Evolutionary conservation across 2,888 invertebrate species (phyloP).

Genomic region (Oscheius onirici): DNA sequence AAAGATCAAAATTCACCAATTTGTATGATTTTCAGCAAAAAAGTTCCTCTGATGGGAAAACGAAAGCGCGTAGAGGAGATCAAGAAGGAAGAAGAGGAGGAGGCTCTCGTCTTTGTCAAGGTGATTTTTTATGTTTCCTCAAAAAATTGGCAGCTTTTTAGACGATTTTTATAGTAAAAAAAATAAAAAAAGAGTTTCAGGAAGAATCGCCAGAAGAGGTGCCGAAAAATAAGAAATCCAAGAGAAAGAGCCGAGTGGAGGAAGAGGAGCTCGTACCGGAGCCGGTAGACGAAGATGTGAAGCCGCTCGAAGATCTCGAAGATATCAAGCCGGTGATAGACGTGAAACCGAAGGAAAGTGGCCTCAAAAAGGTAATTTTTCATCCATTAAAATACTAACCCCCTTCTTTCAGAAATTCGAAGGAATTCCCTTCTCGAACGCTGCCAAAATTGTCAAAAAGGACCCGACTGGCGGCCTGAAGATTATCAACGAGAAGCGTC

Average conservation of each 20-base stretch:
- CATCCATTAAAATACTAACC: too few relatives aligned
- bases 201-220: neutral
- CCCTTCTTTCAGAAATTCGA: neutral
- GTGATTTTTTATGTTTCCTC: neutral
- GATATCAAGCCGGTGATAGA: too few relatives aligned
- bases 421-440: constrained; percentile 21
- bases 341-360: too few relatives aligned
- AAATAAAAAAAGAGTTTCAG: neutral
- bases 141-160: neutral
- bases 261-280: neutral
- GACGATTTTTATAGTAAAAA: too few relatives aligned
- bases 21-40: neutral
- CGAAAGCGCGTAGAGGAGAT: neutral
- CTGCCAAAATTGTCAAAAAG: constrained; percentile 8
- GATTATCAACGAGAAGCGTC: constrained; percentile 24
- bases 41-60: neutral
- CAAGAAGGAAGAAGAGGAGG: neutral
- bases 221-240: neutral
- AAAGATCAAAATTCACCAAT: neutral
- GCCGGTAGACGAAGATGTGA: neutral
- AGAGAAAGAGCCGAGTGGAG: neutral
- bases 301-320: too few relatives aligned
- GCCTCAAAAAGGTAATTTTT: too few relatives aligned
- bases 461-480: constrained; percentile 19
- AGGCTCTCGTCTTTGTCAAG: neutral